Conservation (phyloP, 2,888 invertebrate species). For the Cephalotes varians region DNA sequence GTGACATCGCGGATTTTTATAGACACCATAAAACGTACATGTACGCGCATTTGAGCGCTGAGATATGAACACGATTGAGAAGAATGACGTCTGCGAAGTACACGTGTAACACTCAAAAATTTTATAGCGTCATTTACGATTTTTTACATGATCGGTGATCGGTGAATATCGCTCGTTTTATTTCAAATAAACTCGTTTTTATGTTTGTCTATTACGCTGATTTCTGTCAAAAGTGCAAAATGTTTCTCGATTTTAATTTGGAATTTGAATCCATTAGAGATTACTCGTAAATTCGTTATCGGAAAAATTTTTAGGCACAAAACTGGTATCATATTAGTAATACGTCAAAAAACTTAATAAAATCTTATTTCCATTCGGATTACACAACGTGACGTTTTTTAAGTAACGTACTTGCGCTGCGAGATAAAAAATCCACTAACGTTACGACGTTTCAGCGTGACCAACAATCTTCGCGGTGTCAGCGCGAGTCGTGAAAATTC, state of each 20-base stretch:
- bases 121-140: conserved; percentile 11
- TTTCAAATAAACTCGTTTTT: not conserved
- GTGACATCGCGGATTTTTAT: conserved; percentile 36
- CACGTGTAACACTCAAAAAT: conserved; percentile 17
- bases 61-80: conserved; percentile 44
- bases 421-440: conserved; percentile 1
- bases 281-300: not conserved
- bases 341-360: not conserved
- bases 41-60: not conserved
- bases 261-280: not conserved
- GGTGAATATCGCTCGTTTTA: not conserved
- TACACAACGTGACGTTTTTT: not conserved
- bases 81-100: conserved; percentile 14
- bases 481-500: conserved; percentile 12
- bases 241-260: not conserved
- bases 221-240: not conserved
- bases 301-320: not conserved
- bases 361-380: not conserved
- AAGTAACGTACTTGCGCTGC: not conserved
- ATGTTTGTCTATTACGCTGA: not conserved
- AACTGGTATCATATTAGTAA: not conserved
- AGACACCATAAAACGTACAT: conserved; percentile 28
- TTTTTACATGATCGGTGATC: not conserved
- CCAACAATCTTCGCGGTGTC: conserved; percentile 19
- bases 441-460: not conserved